A percentile compares a stretch with the other conserved stretches of the same genome.
Conservation (phyloP, 2,888 invertebrate species). For the Toxonevra muliebris region DNA sequence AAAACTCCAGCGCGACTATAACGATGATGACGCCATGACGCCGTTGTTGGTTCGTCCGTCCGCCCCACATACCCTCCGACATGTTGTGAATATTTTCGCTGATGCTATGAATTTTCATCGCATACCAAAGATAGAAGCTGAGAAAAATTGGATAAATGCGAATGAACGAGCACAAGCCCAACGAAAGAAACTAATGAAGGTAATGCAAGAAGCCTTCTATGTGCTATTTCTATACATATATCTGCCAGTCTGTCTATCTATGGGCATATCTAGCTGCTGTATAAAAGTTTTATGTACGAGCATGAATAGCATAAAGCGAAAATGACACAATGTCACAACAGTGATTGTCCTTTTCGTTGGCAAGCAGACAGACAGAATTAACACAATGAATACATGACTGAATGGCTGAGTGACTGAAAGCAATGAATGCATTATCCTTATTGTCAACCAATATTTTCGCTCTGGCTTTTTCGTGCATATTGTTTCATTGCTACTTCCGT, state of each 20-base stretch:
- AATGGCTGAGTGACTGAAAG: too few relatives aligned
- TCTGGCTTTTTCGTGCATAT: background rate
- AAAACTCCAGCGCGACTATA: conserved; percentile 9
- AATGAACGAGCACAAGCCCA: background rate
- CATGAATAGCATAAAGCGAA: background rate
- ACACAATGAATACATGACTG: background rate
- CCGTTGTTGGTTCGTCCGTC: background rate
- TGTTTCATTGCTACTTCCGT: conserved; percentile 6
- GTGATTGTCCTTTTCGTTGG: conserved; percentile 20
- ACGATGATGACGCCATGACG: background rate
- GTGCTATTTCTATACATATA: conserved; percentile 36
- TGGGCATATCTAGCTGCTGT: too few relatives aligned
- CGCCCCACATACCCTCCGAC: too few relatives aligned
- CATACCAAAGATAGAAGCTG: too few relatives aligned
- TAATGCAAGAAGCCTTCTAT: conserved; percentile 28
- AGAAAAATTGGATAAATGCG: too few relatives aligned
- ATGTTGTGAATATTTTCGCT: too few relatives aligned
- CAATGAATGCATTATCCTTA: too few relatives aligned
- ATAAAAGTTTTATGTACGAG: background rate
- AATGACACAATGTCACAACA: conserved; percentile 21
- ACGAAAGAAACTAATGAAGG: conserved; percentile 12
- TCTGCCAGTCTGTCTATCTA: too few relatives aligned
- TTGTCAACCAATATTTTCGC: too few relatives aligned
- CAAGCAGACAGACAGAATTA: too few relatives aligned
- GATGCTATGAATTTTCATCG: too few relatives aligned